These are phyloP conservation scores for Poecilia picta DNA, from an alignment of 2,797 vertebrate genomes.

Conservation along the genomic window DNA sequence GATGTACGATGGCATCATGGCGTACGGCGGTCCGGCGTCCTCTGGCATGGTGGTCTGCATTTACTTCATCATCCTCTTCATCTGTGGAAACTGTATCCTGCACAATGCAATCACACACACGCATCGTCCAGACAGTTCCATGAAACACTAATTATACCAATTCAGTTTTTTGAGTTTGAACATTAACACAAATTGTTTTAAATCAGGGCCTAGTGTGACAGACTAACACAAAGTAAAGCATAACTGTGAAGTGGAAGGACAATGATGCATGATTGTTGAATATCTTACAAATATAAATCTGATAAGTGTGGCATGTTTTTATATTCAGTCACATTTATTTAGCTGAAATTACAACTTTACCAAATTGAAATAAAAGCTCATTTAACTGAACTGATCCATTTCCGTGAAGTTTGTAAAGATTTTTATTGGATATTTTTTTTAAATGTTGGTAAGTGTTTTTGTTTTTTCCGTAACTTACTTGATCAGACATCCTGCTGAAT, in stretches of 20 bases:
- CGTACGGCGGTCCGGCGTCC: slow-evolving; percentile 93
- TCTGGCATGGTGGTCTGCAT: slow-evolving; percentile 98
- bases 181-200: not conserved
- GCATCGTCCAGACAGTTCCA: not conserved
- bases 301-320: not conserved
- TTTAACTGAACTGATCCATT: not conserved
- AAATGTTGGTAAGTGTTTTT: slow-evolving; percentile 7
- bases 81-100: slow-evolving; percentile 99
- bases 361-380: not conserved
- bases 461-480: slow-evolving; percentile 37
- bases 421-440: not conserved
- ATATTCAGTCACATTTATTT: not conserved
- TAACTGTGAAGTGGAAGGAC: not conserved
- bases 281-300: not conserved
- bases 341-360: not conserved
- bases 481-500: slow-evolving; percentile 95
- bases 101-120: not conserved
- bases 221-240: not conserved
- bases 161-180: not conserved
- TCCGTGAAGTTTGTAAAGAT: not conserved
- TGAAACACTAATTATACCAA: not conserved
- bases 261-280: not conserved
- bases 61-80: slow-evolving; percentile 99
- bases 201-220: not conserved
- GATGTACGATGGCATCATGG: slow-evolving; percentile 99